Evolutionary conservation across 1,140 invertebrate genomes (phyloP).

Genomic region (Schlechtendalia chinensis): DNA sequence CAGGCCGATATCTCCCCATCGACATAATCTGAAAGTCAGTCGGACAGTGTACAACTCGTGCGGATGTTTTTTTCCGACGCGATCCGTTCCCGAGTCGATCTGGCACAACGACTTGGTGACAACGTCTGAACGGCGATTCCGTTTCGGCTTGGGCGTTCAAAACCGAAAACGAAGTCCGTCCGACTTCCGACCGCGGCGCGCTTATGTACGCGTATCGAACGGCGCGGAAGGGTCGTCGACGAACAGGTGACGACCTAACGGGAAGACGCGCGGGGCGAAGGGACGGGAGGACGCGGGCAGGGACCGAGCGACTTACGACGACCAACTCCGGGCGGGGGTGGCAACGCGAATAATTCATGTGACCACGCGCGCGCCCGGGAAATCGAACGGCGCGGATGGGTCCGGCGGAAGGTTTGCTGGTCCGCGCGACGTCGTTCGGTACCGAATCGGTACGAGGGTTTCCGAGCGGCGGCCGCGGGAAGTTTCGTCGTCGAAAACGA

Average conservation of each 20-base stretch:
- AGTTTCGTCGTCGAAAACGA: too few species aligned
- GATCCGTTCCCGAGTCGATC: too few species aligned
- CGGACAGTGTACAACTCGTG: too few species aligned
- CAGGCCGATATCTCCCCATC: too few species aligned
- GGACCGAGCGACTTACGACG: not conserved
- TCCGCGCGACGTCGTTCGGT: not conserved
- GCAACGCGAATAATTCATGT: constrained; percentile 35
- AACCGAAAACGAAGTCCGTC: too few species aligned
- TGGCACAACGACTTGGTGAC: too few species aligned
- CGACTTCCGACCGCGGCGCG: too few species aligned
- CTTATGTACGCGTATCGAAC: not conserved
- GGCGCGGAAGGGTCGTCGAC: not conserved
- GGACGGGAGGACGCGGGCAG: not conserved
- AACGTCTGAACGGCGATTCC: too few species aligned
- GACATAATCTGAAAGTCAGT: too few species aligned
- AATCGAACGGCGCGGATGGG: constrained; percentile 16
- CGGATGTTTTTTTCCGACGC: too few species aligned
- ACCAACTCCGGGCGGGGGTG: not conserved
- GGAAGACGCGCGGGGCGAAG: not conserved
- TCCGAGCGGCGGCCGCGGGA: not conserved
- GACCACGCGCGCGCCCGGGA: not conserved
- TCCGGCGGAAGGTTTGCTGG: not conserved
- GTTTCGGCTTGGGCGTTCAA: too few species aligned
- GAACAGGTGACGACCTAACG: too few species aligned
- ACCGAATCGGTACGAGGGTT: not conserved